Evolutionary conservation across 2,113 vertebrate genomes (phyloP), one percentile per base, ranked within the genome.

Genomic region (Lathamus discolor): DNA sequence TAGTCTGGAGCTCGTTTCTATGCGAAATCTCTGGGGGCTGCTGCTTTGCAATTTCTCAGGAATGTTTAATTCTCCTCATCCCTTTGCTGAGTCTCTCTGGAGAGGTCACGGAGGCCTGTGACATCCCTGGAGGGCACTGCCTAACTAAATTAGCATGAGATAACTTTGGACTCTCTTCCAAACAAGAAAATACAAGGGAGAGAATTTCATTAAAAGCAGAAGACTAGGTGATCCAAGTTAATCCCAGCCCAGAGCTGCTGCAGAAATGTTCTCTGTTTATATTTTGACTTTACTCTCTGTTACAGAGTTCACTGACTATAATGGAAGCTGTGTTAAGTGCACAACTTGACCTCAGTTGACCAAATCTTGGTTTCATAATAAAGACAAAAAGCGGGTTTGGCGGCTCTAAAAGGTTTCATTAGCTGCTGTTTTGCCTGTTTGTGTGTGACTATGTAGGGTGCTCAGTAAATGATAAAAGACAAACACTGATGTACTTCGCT

Each of bases 151-250:
- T 98, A 98, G 97, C 98, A 98, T 97, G 98, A 98, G 98, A 98
- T 99, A 99, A 99, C 98, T 98, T 98, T 97, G 95, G 98, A 98
- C 95, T 98, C 96, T 98, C 97, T 98, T 98, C 98, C 97, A 98
- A 98, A 98, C 98, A 98, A 95, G 96, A 98, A 98, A 98, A 98
- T 97, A 98, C 94, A 97, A 98, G 97, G 96, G 98, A 98, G 98
- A 97, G 98, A 98, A 98, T 98, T 98, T 98, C 98, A 98, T 98
- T 98, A 98, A 98, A 98, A 98, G 98, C 98, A 98, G 98, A 98
- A 97, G 98, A 98, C 97, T 97, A 97, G 98, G 97, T 98, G 98
- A 98, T 98, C 98, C 98, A 92, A 98, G 97, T 98, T 98, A 98
- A 98, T 98, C 98, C 98, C 95, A 95, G 97, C 98, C 97, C 97